Conservation (phyloP, 2,888 invertebrate genomes). For the Hemicrepidius hirtus region DNA sequence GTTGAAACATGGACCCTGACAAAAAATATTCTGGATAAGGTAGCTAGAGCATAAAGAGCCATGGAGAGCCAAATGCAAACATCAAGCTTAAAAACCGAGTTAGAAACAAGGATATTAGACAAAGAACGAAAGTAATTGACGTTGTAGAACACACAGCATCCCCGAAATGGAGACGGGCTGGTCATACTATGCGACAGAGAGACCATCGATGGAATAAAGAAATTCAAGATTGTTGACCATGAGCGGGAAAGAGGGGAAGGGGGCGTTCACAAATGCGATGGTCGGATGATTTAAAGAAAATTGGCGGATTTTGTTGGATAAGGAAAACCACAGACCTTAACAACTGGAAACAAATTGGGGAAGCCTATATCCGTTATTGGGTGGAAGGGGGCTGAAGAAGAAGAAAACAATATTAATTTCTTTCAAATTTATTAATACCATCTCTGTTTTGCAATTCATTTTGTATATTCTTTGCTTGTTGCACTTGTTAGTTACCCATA, state of each 20-base stretch:
- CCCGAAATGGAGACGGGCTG: slow-evolving; percentile 11
- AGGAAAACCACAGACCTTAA: not conserved
- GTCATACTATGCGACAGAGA: slow-evolving; percentile 10
- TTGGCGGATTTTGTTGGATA: slow-evolving; percentile 3
- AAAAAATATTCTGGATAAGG: not conserved
- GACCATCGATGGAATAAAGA: slow-evolving; percentile 6
- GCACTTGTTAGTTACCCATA: too few relatives aligned
- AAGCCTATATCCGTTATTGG: slow-evolving; percentile 15
- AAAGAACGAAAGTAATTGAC: not conserved
- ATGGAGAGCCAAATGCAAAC: slow-evolving; percentile 13
- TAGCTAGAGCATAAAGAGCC: slow-evolving; percentile 9
- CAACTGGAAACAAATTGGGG: not conserved
- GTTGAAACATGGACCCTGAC: not conserved
- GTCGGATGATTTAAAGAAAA: slow-evolving; percentile 9
- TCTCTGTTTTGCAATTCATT: too few relatives aligned
- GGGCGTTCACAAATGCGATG: slow-evolving; percentile 7
- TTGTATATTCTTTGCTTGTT: too few relatives aligned
- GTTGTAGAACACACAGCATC: slow-evolving; percentile 7
- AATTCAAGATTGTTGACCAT: slow-evolving; percentile 7
- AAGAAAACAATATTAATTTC: too few relatives aligned
- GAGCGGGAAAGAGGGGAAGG: slow-evolving; percentile 4
- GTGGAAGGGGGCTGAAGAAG: not conserved
- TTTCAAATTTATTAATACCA: too few relatives aligned
- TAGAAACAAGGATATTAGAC: not conserved
- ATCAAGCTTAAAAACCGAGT: not conserved